These are phyloP conservation scores for Diuraphis noxia DNA, from an alignment of 1,140 invertebrate genomes.

Conservation along the genomic window DNA sequence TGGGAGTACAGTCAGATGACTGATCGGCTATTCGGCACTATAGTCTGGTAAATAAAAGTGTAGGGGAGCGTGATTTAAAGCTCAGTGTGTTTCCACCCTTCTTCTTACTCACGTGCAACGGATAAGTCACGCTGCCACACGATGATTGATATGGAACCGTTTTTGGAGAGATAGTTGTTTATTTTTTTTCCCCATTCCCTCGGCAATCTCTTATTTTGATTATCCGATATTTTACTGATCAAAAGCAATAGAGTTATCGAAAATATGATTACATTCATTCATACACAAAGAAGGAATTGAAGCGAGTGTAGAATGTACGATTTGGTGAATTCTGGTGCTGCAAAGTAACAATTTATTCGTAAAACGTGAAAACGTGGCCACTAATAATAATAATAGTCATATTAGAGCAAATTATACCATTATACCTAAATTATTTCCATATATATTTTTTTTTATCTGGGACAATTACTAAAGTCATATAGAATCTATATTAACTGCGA, in stretches of 20 bases:
- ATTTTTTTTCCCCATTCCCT: background rate
- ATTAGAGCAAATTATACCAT: too few species aligned
- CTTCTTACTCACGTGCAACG: background rate
- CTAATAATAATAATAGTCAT: too few species aligned
- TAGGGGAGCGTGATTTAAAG: conserved; percentile 45
- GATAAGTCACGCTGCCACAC: conserved; percentile 45
- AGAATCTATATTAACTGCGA: too few species aligned
- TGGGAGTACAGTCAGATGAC: conserved; percentile 26
- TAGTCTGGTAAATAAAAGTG: conserved; percentile 46
- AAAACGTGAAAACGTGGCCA: too few species aligned
- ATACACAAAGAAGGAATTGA: background rate
- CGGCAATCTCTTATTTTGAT: conserved; percentile 25
- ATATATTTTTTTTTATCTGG: too few species aligned
- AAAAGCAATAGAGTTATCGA: background rate
- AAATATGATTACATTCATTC: conserved; percentile 17
- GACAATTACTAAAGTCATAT: too few species aligned
- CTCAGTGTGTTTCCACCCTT: background rate
- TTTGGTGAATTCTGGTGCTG: background rate
- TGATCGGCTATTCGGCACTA: conserved; percentile 40
- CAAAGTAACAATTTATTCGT: background rate
- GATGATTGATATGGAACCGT: conserved; percentile 50
- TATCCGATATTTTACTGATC: conserved; percentile 32
- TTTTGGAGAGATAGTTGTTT: conserved; percentile 44
- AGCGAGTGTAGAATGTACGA: background rate
- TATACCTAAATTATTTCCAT: too few species aligned